Base-by-base conservation (phyloP, 2,113 vertebrate genomes). In the Erpornis zantholeuca region DNA sequence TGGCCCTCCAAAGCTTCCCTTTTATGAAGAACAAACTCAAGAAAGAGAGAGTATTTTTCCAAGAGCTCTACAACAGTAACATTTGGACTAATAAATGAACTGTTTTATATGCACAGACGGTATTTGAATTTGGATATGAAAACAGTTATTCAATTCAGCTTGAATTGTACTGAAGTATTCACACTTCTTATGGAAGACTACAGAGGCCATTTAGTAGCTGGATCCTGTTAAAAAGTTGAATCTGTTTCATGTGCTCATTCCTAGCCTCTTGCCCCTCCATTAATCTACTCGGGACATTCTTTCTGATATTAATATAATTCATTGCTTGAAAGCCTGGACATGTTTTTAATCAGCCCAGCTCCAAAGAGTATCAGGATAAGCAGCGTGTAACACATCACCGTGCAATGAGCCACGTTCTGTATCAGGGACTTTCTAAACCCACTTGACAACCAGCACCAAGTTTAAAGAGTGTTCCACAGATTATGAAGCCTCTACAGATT, bases 71-170 rank as follows among this genome's bases (percentile, higher is more conserved):
- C 96, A 90, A 84, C 91, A 97, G 96, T 96, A 97, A 97, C 84
- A 89, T 96, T 97, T 97, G 92, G 91, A 96, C 90, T 98, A 98
- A 97, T 97, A 97, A 98, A 97, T 94, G 91, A 95, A 94, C 92
- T 97, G 94, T 96, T 97, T 96, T 95, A 97, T 97, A 96, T 96
- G 95, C 96, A 95, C 98, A 98, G 96, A 90, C 63, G 84, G 97
- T 97, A 98, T 98, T 98, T 97, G 97, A 97, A 97, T 96, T 97
- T 98, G 98, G 97, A 98, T 95, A 90, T 94, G 96, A 97, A 93
- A 96, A 92, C 92, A 97, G 90, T 92, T 95, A 95, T 94, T 94
- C 91, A 94, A 94, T 97, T 97, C 97, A 97, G 88, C 90, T 97
- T 98, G 98, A 98, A 97, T 97, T 89, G 93, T 94, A 63, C 89